phyloP scores from a whole-genome alignment of 2,113 vertebrate genomes.

The Cyanoliseus patagonus region DNA sequence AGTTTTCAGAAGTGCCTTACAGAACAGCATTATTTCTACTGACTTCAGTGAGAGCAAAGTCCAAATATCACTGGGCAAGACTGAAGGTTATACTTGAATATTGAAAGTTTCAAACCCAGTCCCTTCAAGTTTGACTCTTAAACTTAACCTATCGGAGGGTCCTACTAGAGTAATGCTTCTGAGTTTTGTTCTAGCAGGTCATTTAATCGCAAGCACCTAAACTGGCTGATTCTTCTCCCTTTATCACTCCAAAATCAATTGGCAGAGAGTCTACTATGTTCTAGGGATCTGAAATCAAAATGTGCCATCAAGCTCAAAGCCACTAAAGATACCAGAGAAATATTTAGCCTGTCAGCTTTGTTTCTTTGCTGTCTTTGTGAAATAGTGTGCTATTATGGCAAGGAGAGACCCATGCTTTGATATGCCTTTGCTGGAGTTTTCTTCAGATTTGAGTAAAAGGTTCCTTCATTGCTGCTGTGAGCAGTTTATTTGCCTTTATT shows the following conservation, averaged over 20 bases:
- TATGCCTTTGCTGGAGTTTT: neutral
- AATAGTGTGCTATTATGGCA: conserved; percentile 17
- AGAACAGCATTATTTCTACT: neutral
- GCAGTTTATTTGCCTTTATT: conserved; percentile 27
- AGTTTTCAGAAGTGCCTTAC: neutral
- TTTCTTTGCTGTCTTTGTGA: conserved; percentile 37
- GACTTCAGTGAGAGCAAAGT: neutral
- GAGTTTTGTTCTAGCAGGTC: neutral
- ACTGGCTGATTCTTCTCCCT: neutral
- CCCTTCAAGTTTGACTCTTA: neutral
- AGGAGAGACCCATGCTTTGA: conserved; percentile 34
- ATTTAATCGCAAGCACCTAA: neutral
- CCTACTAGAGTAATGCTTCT: neutral
- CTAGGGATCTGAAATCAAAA: conserved; percentile 22
- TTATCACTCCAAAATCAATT: neutral
- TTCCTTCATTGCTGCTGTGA: neutral
- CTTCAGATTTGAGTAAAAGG: conserved; percentile 9
- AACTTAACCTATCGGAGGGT: neutral
- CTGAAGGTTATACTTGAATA: neutral
- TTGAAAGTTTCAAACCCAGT: neutral
- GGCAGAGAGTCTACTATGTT: neutral
- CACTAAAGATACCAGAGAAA: neutral
- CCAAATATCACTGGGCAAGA: neutral
- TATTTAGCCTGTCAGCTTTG: conserved; percentile 32
- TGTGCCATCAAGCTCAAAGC: neutral